Base-by-base conservation (phyloP, 1,140 invertebrate genomes). In the Lasioglossum baleicum region DNA sequence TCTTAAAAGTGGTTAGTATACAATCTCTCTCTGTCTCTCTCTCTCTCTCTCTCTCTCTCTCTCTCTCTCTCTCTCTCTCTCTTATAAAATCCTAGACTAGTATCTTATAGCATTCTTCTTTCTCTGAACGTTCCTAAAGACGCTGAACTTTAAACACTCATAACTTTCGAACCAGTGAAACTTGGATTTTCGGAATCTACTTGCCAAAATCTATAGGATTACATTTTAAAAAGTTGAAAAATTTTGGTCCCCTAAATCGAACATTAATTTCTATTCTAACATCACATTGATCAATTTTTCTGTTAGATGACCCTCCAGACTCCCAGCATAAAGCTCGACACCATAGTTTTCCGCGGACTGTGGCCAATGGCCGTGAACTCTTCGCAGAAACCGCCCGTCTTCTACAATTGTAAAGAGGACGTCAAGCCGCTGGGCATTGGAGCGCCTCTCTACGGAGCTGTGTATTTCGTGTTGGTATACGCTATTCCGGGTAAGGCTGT, bases 391-490 rank as follows among this genome's bases (percentile, higher is more conserved):
- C 88, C 81, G 5, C 87, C 87, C 15, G 51, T 56, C 5, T 85
- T 89, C 60, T 83, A 88, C 68, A 75, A 89, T 26, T 90, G 90
- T 22, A 82, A 69, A 4, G 90, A 91, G 53, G 87, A 90, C 61
- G 87, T 90, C 20, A 82, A 79, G n/a, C 56, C 84, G 85, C 31
- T 90, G 10, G 89, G 88, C 22, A 88, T 90, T 58, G 66, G 69
- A 7, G 75, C 80, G 13, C 82, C 95, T 61, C 73, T 93, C 22
- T 96, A 96, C 86, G 96, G 96, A 2, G 92, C 95, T 8, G 93
- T 95, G 64, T 95, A 95, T 83, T 96, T 97, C 85, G 93, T 95
- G 0, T 89, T 96, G 51, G 95, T 97, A 53, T 97, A 97, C 87
- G 95, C 95, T 10, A 94, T 96, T 73, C 96, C 96, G 7, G 95